Evolutionary conservation across 2,888 invertebrate genomes (phyloP).

Genomic region (Hydriomena furcata): DNA sequence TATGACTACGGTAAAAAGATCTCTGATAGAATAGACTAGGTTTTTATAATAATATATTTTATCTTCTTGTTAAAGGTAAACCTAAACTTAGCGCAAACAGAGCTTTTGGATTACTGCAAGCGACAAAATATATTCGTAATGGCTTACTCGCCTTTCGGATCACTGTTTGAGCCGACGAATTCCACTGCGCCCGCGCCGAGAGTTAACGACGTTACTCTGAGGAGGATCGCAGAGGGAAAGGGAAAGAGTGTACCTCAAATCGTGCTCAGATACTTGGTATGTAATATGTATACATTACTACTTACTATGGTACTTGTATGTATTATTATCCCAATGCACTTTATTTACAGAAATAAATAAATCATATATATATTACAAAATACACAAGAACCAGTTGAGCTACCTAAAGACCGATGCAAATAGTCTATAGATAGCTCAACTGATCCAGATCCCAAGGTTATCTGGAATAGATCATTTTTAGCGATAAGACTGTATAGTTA

Average conservation of each 20-base stretch:
- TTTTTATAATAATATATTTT: slow-evolving; percentile 53
- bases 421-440: too few relatives aligned
- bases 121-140: slow-evolving; percentile 83
- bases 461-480: too few relatives aligned
- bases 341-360: too few relatives aligned
- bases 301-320: too few relatives aligned
- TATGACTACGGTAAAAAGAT: too few relatives aligned
- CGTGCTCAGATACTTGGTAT: slow-evolving; percentile 85
- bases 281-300: slow-evolving; percentile 12
- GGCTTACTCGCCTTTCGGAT: slow-evolving; percentile 87
- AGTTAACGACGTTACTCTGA: slow-evolving; percentile 72
- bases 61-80: slow-evolving; percentile 57
- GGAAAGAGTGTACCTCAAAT: slow-evolving; percentile 85
- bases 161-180: slow-evolving; percentile 58
- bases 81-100: slow-evolving; percentile 85
- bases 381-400: too few relatives aligned
- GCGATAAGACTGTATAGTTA: too few relatives aligned
- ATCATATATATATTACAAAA: too few relatives aligned
- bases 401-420: too few relatives aligned
- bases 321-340: too few relatives aligned
- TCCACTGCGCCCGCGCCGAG: slow-evolving; percentile 54
- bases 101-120: slow-evolving; percentile 84
- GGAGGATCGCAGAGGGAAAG: slow-evolving; percentile 82
- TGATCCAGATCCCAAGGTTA: too few relatives aligned
- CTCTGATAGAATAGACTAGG: too few relatives aligned